These are phyloP conservation scores for Drosophila dives DNA, from an alignment of 2,888 invertebrate genomes.

Conservation along the genomic window DNA sequence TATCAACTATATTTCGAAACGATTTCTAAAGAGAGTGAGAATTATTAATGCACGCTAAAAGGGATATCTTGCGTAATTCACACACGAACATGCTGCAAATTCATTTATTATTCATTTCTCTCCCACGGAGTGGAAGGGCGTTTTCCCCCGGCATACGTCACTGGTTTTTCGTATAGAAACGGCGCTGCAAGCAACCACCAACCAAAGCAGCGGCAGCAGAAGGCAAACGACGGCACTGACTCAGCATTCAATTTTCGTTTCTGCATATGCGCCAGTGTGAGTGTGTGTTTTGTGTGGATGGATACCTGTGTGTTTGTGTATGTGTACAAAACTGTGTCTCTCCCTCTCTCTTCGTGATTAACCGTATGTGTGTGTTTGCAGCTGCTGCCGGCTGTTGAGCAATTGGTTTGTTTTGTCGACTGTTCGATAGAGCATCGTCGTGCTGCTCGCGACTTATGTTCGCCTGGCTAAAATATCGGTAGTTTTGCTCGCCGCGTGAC, in stretches of 20 bases:
- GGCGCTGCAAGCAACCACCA: slow-evolving; percentile 73
- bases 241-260: slow-evolving; percentile 57
- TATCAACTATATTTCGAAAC: neutral
- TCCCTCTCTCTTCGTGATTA: slow-evolving; percentile 9
- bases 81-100: neutral
- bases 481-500: slow-evolving; percentile 78
- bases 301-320: neutral
- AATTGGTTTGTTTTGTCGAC: slow-evolving; percentile 46
- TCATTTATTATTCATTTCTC: neutral
- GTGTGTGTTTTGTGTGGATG: slow-evolving; percentile 11
- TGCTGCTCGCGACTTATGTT: slow-evolving; percentile 52
- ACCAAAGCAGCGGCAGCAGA: slow-evolving; percentile 77
- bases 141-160: slow-evolving; percentile 20
- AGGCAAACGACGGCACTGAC: slow-evolving; percentile 57
- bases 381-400: slow-evolving; percentile 18
- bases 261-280: slow-evolving; percentile 35
- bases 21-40: neutral
- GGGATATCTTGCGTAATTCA: neutral
- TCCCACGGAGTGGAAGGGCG: neutral
- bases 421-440: slow-evolving; percentile 56
- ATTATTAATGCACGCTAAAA: neutral
- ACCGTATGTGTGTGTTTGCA: slow-evolving; percentile 2
- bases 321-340: slow-evolving; percentile 6
- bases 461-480: slow-evolving; percentile 84
- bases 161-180: slow-evolving; percentile 54